Evolutionary conservation across 2,113 vertebrate genomes (phyloP).

Genomic region (Antechinus flavipes): DNA sequence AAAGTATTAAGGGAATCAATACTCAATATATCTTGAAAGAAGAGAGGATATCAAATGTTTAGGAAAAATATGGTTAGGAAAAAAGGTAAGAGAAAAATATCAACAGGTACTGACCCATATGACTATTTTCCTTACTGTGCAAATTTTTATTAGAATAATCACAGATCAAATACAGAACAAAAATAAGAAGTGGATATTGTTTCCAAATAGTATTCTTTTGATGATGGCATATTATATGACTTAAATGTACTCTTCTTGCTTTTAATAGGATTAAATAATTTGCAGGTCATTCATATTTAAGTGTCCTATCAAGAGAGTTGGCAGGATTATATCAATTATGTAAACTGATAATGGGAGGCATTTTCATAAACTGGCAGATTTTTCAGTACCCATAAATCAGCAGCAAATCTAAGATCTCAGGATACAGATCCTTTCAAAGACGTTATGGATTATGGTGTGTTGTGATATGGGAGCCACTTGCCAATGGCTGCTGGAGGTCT

Average conservation of each 20-base stretch:
- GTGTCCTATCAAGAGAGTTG: not conserved
- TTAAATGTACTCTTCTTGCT: not conserved
- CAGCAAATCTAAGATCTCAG: not conserved
- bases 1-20: not conserved
- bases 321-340: not conserved
- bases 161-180: not conserved
- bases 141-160: not conserved
- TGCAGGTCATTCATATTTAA: not conserved
- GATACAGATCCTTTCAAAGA: not conserved
- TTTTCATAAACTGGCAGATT: not conserved
- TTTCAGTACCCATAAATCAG: not conserved
- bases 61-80: not conserved
- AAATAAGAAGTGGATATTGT: not conserved
- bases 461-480: no score
- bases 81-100: not conserved
- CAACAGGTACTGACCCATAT: not conserved
- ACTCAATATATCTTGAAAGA: not conserved
- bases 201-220: not conserved
- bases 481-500: no score
- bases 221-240: not conserved
- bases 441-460: not conserved
- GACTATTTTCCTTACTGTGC: not conserved
- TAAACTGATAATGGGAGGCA: not conserved
- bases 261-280: not conserved
- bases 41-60: not conserved